Percentiles rank a stretch among this genome's conserved stretches.
These are phyloP conservation scores for Gambusia affinis DNA, from an alignment of 2,113 vertebrate species.

Conservation along the genomic window DNA sequence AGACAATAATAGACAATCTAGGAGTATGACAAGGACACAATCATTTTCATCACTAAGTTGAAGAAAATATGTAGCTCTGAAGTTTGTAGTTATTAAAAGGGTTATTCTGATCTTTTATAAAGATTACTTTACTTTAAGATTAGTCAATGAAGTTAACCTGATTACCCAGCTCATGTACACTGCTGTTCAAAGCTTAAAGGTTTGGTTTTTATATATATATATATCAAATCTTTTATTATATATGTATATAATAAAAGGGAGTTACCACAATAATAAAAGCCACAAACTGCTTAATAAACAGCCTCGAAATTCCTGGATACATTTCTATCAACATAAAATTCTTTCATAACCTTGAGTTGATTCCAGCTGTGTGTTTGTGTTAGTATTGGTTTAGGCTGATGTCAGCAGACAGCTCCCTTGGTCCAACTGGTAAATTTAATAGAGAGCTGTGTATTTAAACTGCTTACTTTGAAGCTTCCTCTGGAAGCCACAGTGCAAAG, in stretches of 20 bases:
- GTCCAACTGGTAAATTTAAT: neutral
- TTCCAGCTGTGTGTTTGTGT: neutral
- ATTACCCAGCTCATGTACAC: neutral
- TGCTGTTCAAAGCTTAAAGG: neutral
- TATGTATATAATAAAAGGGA: neutral
- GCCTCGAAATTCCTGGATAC: neutral
- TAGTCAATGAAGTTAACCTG: neutral
- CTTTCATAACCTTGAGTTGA: neutral
- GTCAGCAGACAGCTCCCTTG: neutral
- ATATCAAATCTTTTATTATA: too few relatives aligned
- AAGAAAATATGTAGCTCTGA: slow-evolving; percentile 5
- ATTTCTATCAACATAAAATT: neutral
- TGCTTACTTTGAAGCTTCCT: neutral
- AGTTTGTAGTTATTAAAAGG: slow-evolving; percentile 17
- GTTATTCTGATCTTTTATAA: slow-evolving; percentile 16
- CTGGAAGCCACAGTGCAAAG: neutral
- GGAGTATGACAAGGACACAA: slow-evolving; percentile 8
- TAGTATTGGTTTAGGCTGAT: neutral
- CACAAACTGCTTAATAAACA: neutral
- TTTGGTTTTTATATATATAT: neutral
- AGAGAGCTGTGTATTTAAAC: neutral
- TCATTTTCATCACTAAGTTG: slow-evolving; percentile 28
- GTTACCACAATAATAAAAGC: neutral
- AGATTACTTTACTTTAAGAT: slow-evolving; percentile 11
- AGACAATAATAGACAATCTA: slow-evolving; percentile 10